Evolutionary conservation across 37 sponge, comb jelly and placozoan species (phyloP), one percentile per base, ranked within the genome.

Genomic region (Diacarnus erythraeanus): DNA sequence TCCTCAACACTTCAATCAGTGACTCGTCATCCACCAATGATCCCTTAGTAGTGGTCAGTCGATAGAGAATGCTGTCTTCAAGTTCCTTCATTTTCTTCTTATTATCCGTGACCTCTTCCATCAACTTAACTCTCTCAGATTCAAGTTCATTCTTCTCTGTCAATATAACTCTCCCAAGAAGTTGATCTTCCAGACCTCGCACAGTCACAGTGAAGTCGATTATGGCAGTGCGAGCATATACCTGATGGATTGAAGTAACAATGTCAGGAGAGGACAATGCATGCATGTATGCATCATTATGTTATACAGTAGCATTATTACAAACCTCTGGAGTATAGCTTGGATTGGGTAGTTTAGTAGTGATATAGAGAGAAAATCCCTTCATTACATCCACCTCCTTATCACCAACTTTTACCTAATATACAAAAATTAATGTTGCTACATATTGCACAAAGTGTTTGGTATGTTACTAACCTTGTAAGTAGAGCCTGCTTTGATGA

Each of bases 171-270:
- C 94, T 82, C 10, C 99, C 99, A 51, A 98, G 86, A 30, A 98
- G 85, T 89, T 98, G 99, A 78, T 98, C 99, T 74, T 96, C 99
- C 71, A 98, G 89, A 29, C 99, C 99, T 80, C 90, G 84, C 89
- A 98, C 83, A 47, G 99, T 98, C 42, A 98, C 99, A 44, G 99
- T 98, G 93, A 98, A 98, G 87, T 98, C 97, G 47, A 98, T 90
- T 54, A 98, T 94, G 17, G 91, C 72, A 9, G 99, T 98, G 0
- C 99, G 68, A 43, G 99, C 99, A 73, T 82, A 84, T 30, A 91
- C 72, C 88, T 87, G 39, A 1, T 12, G n/a, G 56, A 27, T 23
- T 20, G n/a, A n/a, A n/a, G n/a, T n/a, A n/a, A n/a, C n/a, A n/a
- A n/a, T n/a, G n/a, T n/a, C n/a, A n/a, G n/a, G n/a, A n/a, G 57